A percentile compares a stretch with the other conserved stretches of the same genome.
These are phyloP conservation scores for Cladopsammia gracilis DNA, from an alignment of 64 coral and sea anemone genomes.

Conservation along the genomic window DNA sequence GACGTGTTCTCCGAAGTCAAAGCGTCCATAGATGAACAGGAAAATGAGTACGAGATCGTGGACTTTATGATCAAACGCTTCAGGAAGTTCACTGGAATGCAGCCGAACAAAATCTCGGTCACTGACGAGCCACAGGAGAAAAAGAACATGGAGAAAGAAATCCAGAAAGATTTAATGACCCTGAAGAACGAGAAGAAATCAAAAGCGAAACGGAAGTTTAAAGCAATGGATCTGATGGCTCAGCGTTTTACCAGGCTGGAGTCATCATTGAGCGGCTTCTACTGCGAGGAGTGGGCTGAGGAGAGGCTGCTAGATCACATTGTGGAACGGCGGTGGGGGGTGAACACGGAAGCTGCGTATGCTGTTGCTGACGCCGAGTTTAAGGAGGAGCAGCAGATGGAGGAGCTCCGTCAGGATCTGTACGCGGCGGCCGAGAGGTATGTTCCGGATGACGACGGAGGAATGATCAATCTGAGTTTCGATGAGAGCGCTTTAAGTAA, in stretches of 20 bases:
- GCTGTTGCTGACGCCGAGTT: conserved; percentile 71
- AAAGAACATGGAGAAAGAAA: conserved; percentile 69
- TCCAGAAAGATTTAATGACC: conserved; percentile 66
- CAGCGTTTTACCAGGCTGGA: conserved; percentile 86
- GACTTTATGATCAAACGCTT: conserved; percentile 88
- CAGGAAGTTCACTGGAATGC: conserved; percentile 77
- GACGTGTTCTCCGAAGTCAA: conserved; percentile 92
- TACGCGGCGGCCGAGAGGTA: conserved; percentile 84
- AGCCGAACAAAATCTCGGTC: conserved; percentile 76
- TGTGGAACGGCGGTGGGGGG: conserved; percentile 87
- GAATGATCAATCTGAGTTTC: conserved; percentile 42
- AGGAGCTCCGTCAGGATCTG: conserved; percentile 81
- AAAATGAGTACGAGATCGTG: conserved; percentile 87
- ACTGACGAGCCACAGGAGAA: conserved; percentile 67
- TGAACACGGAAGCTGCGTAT: conserved; percentile 69
- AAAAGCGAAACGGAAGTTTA: conserved; percentile 39
- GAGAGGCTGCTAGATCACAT: conserved; percentile 86
- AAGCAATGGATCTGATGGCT: conserved; percentile 50
- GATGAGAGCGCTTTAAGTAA: conserved; percentile 3
- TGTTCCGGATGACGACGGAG: conserved; percentile 57
- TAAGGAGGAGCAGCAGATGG: conserved; percentile 68
- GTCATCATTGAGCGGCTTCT: conserved; percentile 82
- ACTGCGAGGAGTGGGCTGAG: conserved; percentile 89
- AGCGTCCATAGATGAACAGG: conserved; percentile 47
- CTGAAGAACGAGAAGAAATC: conserved; percentile 69